A percentile compares a stretch with the other conserved stretches of the same genome.
These are phyloP conservation scores for Crypturellus tataupa DNA, from an alignment of 2,797 vertebrate genomes.

Conservation along the genomic window DNA sequence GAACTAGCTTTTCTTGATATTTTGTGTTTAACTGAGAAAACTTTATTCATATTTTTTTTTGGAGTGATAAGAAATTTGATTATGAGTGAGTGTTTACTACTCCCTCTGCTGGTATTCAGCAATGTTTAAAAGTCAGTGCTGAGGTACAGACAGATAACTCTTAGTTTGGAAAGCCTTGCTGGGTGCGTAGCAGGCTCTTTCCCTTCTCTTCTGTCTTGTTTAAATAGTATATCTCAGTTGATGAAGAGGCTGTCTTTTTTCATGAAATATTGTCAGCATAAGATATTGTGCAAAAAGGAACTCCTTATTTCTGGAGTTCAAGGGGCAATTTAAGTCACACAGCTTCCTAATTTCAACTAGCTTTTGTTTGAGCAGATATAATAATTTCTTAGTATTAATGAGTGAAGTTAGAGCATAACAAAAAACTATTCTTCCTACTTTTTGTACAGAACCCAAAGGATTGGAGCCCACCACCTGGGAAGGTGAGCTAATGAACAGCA, in stretches of 20 bases:
- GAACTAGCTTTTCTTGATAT: not conserved
- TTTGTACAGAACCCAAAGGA: not conserved
- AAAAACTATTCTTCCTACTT: not conserved
- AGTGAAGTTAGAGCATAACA: not conserved
- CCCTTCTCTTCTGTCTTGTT: not conserved
- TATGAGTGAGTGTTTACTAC: not conserved
- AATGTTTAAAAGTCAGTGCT: not conserved
- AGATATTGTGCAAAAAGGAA: not conserved
- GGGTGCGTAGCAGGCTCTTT: not conserved
- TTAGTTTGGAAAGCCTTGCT: not conserved
- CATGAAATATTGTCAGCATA: not conserved
- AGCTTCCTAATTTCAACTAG: not conserved
- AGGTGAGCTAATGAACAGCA: not conserved
- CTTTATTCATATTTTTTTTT: not conserved
- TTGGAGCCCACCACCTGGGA: not conserved
- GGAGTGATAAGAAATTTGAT: not conserved
- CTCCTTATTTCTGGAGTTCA: not conserved
- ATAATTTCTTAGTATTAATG: not conserved
- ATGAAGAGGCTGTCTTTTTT: not conserved
- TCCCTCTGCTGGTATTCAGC: not conserved
- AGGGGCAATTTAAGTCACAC: not conserved
- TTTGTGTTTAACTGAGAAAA: not conserved
- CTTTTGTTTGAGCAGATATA: not conserved
- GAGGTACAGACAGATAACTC: not conserved
- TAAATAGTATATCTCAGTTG: not conserved